These are phyloP conservation scores for Lasioglossum figueresi DNA, from an alignment of 2,888 invertebrate species.

Conservation along the genomic window DNA sequence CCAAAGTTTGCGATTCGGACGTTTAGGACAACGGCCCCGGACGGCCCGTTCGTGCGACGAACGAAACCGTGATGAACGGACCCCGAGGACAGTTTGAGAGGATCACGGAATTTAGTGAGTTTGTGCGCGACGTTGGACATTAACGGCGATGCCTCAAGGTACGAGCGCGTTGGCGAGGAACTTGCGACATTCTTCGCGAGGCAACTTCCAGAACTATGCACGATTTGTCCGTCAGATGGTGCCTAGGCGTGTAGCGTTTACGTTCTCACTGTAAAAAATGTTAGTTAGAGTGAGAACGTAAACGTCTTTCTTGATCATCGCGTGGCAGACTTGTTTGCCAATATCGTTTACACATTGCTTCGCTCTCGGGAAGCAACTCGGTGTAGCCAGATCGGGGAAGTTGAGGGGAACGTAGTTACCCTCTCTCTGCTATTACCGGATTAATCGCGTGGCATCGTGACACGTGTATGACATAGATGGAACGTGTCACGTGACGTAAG, in stretches of 20 bases:
- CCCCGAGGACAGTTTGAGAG: background rate
- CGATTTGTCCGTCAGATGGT: background rate
- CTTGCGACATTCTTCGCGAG: background rate
- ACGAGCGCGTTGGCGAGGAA: background rate
- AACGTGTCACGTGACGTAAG: too few species aligned
- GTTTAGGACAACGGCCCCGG: constrained; percentile 34
- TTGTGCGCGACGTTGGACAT: background rate
- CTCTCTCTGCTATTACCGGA: too few species aligned
- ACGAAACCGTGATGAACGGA: background rate
- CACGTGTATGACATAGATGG: too few species aligned
- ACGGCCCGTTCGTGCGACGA: background rate
- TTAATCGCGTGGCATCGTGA: too few species aligned
- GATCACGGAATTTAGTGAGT: background rate
- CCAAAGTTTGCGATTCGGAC: constrained; percentile 67
- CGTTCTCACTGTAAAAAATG: background rate
- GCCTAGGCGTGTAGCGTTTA: background rate
- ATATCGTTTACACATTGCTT: background rate
- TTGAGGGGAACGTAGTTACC: too few species aligned
- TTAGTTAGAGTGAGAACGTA: background rate
- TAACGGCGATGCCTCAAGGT: background rate
- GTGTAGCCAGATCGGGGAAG: too few species aligned
- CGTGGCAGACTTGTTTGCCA: background rate
- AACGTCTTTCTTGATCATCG: background rate
- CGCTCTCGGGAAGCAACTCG: too few species aligned
- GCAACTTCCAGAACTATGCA: background rate